phyloP scores from a whole-genome alignment of 1,140 invertebrate species.

The Drosophila dunni region DNA sequence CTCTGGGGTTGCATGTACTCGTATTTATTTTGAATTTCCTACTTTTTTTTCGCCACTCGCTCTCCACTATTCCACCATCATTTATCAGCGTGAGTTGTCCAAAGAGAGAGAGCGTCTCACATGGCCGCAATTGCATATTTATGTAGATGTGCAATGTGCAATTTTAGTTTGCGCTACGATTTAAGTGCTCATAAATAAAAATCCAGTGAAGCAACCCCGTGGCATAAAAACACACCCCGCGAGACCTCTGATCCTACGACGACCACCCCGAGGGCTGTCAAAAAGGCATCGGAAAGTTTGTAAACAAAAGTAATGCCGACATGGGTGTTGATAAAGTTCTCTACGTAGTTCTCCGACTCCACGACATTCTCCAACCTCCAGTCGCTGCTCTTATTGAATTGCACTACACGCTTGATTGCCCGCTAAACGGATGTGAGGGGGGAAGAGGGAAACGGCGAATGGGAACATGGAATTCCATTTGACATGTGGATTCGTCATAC shows the following conservation, averaged over 20 bases:
- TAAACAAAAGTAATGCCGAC: constrained; percentile 84
- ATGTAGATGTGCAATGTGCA: constrained; percentile 75
- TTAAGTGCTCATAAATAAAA: constrained; percentile 84
- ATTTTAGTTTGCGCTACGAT: constrained; percentile 79
- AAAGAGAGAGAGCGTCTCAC: constrained; percentile 59
- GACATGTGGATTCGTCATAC: constrained; percentile 82
- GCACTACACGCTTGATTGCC: constrained; percentile 84
- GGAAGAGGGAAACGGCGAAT: constrained; percentile 20
- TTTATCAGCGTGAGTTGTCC: constrained; percentile 65
- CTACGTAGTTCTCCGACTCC: constrained; percentile 39
- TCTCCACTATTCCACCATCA: constrained; percentile 49
- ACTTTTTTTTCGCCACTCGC: constrained; percentile 72
- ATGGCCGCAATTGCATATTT: constrained; percentile 82
- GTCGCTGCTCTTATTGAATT: constrained; percentile 73
- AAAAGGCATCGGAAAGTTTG: constrained; percentile 84
- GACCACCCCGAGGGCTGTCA: constrained; percentile 61
- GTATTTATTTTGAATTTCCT: constrained; percentile 4
- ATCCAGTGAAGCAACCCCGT: constrained; percentile 48
- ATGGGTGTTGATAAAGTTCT: constrained; percentile 85
- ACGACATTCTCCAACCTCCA: constrained; percentile 16
- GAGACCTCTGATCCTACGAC: neutral
- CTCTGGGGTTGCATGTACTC: too few relatives aligned
- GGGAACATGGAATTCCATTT: constrained; percentile 15
- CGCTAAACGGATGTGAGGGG: constrained; percentile 74
- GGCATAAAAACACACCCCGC: constrained; percentile 1